A percentile compares a stretch with the other conserved stretches of the same genome.
Evolutionary conservation across 2,888 invertebrate species (phyloP).

Genomic region (Thysanoteuthis rhombus): DNA sequence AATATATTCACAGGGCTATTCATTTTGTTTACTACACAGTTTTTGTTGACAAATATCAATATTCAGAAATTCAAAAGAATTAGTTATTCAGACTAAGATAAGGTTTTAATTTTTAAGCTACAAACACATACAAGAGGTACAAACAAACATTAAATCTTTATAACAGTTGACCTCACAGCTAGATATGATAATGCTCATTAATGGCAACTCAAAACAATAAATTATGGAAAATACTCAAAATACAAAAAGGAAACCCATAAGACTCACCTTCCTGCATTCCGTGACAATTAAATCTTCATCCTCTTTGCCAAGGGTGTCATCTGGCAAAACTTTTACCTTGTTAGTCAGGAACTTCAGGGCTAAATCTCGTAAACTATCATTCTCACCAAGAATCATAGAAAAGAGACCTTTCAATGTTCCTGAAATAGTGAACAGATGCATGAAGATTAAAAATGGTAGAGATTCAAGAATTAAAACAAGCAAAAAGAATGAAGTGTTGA

Average conservation of each 20-base stretch:
- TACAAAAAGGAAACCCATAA: background rate
- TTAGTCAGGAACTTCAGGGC: conserved; percentile 88
- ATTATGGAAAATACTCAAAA: too few relatives aligned
- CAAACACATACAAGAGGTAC: too few relatives aligned
- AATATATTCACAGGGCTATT: too few relatives aligned
- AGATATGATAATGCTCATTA: too few relatives aligned
- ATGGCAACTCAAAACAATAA: too few relatives aligned
- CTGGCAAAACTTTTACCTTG: conserved; percentile 82
- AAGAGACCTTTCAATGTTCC: conserved; percentile 78
- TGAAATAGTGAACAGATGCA: conserved; percentile 37
- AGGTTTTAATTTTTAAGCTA: too few relatives aligned
- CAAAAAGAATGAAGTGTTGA: background rate
- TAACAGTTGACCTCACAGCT: too few relatives aligned
- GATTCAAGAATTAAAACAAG: background rate
- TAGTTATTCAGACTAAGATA: too few relatives aligned
- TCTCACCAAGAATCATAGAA: conserved; percentile 75
- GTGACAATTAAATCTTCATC: conserved; percentile 84
- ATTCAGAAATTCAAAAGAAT: too few relatives aligned
- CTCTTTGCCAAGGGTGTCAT: conserved; percentile 82
- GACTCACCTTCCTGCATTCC: conserved; percentile 85
- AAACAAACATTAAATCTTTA: too few relatives aligned
- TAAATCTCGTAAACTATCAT: conserved; percentile 83
- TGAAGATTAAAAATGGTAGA: background rate
- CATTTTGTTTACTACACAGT: too few relatives aligned
- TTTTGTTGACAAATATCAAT: too few relatives aligned